Conservation (phyloP, 2,888 invertebrate genomes). For the Hirudinaria manillensis region DNA sequence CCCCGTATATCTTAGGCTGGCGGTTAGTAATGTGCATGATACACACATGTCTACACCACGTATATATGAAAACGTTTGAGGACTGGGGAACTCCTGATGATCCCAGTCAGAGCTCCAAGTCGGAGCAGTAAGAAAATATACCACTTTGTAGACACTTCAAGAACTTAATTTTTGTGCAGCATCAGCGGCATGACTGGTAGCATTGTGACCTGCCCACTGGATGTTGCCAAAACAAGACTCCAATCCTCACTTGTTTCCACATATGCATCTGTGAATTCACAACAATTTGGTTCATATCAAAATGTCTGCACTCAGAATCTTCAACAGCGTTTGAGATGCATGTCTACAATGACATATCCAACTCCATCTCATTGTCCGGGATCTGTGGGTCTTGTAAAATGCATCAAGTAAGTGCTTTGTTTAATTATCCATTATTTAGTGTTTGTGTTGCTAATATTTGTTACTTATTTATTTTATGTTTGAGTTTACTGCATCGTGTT, state of each 20-base stretch:
- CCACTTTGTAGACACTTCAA: background rate
- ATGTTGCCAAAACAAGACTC: conserved; percentile 92
- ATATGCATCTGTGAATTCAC: conserved; percentile 20
- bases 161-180: conserved; percentile 58
- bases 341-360: conserved; percentile 20
- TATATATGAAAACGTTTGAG: no score
- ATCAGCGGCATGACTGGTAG: conserved; percentile 93
- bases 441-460: no score
- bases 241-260: conserved; percentile 68
- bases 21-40: background rate
- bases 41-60: no score
- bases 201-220: conserved; percentile 90
- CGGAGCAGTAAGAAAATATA: no score
- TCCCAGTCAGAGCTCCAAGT: no score
- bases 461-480: no score
- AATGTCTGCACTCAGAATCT: background rate
- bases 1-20: background rate
- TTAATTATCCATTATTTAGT: no score
- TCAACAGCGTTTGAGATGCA: conserved; percentile 22
- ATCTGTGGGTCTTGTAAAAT: conserved; percentile 28
- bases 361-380: background rate
- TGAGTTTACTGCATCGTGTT: no score
- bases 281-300: conserved; percentile 4
- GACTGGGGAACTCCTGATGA: no score
- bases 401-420: conserved; percentile 26